Evolutionary conservation across 2,113 vertebrate species (phyloP), one percentile per base, ranked within the genome.

Genomic region (Alligator sinensis): DNA sequence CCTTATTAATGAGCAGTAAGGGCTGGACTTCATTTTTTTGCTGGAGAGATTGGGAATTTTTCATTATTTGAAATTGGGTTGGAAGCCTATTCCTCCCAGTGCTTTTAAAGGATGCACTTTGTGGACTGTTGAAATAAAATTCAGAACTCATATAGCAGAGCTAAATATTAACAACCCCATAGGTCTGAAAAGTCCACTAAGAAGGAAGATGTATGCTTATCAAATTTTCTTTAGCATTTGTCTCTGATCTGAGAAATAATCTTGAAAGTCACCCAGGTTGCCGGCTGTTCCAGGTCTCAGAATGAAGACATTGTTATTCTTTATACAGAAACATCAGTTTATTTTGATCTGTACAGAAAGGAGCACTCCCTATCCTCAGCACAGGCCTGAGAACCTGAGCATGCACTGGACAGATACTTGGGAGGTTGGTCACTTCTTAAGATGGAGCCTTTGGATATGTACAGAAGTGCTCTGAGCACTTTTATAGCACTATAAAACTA

Each of bases 161-260:
- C 22, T n/a, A 21, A 54, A 58, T 27, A 80, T 15, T 28, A 2
- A 10, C 3, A 19, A 5, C 3, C 8, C 2, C 24, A 1, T 30
- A n/a, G 75, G 8, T 9, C 11, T 18, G 79, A 57, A 5, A 63
- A 34, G 25, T 17, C 13, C 5, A 0, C 70, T 54, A 34, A 30
- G 27, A 74, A 59, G 82, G 34, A 82, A 77, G 72, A 30, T n/a
- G 17, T 77, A 77, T 82, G 8, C 30, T 25, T 28, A 30, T 59
- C 66, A 54, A 55, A 66, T 55, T 68, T 3, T 63, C 70, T 76
- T 89, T 18, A 58, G 25, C 55, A 18, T 18, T 59, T 77, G 12
- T 12, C 54, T 16, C 54, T 66, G 30, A 72, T 21, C 68, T 11
- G 12, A 18, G 34, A 78, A 78, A 78, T 34, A 13, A 79, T 60